phyloP scores from a whole-genome alignment of 2,797 vertebrate genomes.

The Pseudotriccus pelzelni region DNA sequence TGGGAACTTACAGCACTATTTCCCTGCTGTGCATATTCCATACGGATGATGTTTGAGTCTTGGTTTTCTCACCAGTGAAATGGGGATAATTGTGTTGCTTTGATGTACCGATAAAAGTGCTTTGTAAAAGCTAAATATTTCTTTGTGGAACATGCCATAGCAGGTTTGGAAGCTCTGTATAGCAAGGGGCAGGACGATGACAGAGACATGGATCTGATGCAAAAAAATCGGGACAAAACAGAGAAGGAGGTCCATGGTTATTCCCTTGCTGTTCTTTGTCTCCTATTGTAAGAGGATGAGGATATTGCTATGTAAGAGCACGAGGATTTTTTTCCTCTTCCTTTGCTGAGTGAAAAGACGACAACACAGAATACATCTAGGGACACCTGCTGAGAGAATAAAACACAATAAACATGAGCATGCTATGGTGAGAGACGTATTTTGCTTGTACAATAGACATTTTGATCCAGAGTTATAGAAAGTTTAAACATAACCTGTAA shows the following conservation, averaged over 20 bases:
- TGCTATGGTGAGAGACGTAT: background rate
- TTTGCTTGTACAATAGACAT: background rate
- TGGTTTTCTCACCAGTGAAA: background rate
- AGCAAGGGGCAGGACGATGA: background rate
- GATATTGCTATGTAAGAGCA: background rate
- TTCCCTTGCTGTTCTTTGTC: conserved; percentile 7
- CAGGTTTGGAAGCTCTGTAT: background rate
- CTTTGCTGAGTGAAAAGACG: background rate
- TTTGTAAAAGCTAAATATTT: conserved; percentile 34
- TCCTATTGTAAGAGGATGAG: background rate
- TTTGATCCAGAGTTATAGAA: conserved; percentile 36
- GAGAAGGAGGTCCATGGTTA: background rate
- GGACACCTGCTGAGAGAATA: conserved; percentile 17
- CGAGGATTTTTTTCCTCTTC: background rate
- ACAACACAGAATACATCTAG: background rate
- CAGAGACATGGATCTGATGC: background rate
- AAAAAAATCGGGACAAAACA: background rate
- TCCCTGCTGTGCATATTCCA: background rate
- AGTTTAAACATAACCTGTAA: conserved; percentile 19
- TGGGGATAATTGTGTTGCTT: background rate
- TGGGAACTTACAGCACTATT: background rate
- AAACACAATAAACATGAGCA: conserved; percentile 22
- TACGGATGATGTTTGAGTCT: background rate
- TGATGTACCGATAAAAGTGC: conserved; percentile 18
- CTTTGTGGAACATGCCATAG: background rate